Evolutionary conservation across 64 coral and sea anemone genomes (phyloP), one percentile per base, ranked within the genome.

Genomic region (Stichodactyla mertensii): DNA sequence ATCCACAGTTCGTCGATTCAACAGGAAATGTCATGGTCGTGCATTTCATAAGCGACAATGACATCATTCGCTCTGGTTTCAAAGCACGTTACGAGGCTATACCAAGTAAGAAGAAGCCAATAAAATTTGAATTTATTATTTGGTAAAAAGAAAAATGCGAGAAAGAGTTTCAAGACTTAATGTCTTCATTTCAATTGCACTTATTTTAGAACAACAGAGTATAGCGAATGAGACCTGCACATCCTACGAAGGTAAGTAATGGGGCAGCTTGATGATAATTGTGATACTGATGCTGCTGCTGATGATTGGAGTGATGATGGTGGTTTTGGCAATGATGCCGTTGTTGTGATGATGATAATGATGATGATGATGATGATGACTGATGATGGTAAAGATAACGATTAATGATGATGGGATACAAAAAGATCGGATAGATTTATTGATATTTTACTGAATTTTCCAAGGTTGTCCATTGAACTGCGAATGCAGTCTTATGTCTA

Each of bases 1-100:
- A 85, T 64, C 83, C 83, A 36, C 12, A 64, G 31, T 85, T 85
- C 54, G 55, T 85, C 13, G 83, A 85, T 2, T 85, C 83, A 15
- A 62, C 56, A 11, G 57, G 57, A 18, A 85, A 52, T 60, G 16
- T 19, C 2, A 57, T 85, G 83, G 31, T 85, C 16, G 55, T 85
- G 27, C 20, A 27, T 2, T 85, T 85, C 16, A 61, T 16, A 24
- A 85, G 83, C 54, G 31, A 85, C 16, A 11, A 20, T 13, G 6
- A 51, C 9, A 62, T 85, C 20, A 52, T 56, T 20, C 20, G 83
- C 60, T 27, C 27, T 22, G 83, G 83, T 58, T 85, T 85, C 16
- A 85, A 85, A 24, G 83, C 83, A 9, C 45, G 23, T 11, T 85
- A 85, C 56, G 13, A 85, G 54, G 53, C 83, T 51, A 85, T 56